These are phyloP conservation scores for Ifrita kowaldi DNA, from an alignment of 2,113 vertebrate species.

Conservation along the genomic window DNA sequence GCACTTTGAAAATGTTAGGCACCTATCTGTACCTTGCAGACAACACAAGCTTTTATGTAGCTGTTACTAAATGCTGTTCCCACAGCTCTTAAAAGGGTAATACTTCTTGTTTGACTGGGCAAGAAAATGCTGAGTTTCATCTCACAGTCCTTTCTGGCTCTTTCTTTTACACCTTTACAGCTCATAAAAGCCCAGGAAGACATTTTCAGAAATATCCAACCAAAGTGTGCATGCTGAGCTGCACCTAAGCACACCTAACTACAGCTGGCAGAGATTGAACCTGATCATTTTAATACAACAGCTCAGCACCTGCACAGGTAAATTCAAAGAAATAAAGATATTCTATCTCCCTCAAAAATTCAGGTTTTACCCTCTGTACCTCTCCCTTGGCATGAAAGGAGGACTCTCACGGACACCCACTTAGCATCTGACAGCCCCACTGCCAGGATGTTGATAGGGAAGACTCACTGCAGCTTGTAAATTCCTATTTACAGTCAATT, in stretches of 20 bases:
- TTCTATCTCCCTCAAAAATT: background rate
- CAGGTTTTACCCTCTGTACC: background rate
- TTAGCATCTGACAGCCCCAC: background rate
- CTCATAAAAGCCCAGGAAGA: background rate
- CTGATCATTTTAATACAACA: background rate
- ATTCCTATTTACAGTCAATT: background rate
- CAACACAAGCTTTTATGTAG: background rate
- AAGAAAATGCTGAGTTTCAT: slow-evolving; percentile 20
- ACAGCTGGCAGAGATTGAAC: background rate
- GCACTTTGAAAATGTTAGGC: background rate
- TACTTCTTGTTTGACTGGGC: background rate
- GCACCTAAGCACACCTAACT: background rate
- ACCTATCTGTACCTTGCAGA: background rate
- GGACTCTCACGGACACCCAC: background rate
- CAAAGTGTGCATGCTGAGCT: background rate
- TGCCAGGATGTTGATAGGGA: background rate
- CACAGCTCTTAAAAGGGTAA: slow-evolving; percentile 2
- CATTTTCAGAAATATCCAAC: background rate
- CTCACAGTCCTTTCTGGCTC: background rate
- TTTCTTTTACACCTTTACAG: background rate
- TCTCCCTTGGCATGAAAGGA: background rate
- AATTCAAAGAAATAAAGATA: background rate
- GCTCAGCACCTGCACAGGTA: background rate
- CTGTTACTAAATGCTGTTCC: slow-evolving; percentile 2
- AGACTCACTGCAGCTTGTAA: background rate